Evolutionary conservation across 2,113 vertebrate species (phyloP).

Genomic region (Diphyllodes magnificus): DNA sequence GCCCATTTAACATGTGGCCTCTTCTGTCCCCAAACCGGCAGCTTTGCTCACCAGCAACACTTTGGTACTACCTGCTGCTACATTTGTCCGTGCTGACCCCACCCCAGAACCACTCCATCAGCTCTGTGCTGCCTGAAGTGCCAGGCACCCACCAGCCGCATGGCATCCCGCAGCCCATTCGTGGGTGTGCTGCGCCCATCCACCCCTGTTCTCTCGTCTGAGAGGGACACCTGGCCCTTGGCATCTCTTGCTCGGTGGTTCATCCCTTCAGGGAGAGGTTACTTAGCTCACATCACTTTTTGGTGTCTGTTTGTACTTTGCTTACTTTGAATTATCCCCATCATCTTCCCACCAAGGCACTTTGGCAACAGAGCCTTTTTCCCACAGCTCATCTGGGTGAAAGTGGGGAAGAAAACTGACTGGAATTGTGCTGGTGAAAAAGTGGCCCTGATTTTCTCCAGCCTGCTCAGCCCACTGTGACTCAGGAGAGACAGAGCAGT

Average conservation of each 20-base stretch:
- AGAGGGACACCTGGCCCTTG: not conserved
- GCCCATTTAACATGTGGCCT: not conserved
- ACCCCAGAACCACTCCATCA: not conserved
- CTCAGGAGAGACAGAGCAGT: not conserved
- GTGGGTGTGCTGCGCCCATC: not conserved
- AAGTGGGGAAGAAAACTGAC: not conserved
- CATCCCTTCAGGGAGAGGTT: not conserved
- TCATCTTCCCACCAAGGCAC: not conserved
- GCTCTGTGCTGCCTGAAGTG: not conserved
- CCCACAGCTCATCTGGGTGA: not conserved
- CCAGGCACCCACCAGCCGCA: fast-evolving
- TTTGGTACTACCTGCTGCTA: not conserved
- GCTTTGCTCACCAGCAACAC: not conserved
- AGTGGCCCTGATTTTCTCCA: not conserved
- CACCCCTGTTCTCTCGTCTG: fast-evolving
- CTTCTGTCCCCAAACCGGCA: not conserved
- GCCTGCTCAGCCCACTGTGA: not conserved
- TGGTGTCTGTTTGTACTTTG: not conserved
- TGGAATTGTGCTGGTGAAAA: not conserved
- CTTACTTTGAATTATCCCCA: not conserved
- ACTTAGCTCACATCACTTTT: not conserved
- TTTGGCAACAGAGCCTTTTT: not conserved
- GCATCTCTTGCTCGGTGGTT: not conserved
- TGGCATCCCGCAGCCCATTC: not conserved
- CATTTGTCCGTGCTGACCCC: fast-evolving